Conservation (phyloP, 1,140 invertebrate genomes). For the Magallana gigas region DNA sequence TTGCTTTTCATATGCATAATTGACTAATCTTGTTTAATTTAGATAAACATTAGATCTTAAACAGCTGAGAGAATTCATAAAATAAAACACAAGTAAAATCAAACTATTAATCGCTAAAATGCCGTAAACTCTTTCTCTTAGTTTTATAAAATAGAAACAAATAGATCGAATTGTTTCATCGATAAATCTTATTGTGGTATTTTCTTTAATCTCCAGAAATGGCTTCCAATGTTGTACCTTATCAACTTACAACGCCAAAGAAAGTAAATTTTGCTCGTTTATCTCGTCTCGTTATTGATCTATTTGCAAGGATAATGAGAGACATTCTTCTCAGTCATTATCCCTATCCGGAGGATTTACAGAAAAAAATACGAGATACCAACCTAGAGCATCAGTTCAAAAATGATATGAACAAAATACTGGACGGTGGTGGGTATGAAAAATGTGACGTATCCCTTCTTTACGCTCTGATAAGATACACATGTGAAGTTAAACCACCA, state of each 20-base stretch:
- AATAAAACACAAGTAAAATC: no score
- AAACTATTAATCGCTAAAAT: no score
- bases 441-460: constrained; percentile 17
- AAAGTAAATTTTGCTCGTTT: background rate
- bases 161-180: no score
- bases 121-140: no score
- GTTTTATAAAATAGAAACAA: no score
- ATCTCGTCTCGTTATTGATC: background rate
- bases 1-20: no score
- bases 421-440: constrained; percentile 3
- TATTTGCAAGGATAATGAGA: background rate
- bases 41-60: no score
- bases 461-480: background rate
- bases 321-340: background rate
- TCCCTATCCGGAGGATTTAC: background rate
- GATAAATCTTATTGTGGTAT: no score
- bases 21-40: no score
- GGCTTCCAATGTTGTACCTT: background rate
- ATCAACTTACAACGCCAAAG: background rate
- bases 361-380: background rate
- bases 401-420: background rate
- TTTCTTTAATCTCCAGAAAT: no score
- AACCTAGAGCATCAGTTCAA: background rate
- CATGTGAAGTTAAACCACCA: background rate
- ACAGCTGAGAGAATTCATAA: no score